Evolutionary conservation across 2,888 invertebrate genomes (phyloP), one percentile per base, ranked within the genome.

Genomic region (Callimorpha dominula): DNA sequence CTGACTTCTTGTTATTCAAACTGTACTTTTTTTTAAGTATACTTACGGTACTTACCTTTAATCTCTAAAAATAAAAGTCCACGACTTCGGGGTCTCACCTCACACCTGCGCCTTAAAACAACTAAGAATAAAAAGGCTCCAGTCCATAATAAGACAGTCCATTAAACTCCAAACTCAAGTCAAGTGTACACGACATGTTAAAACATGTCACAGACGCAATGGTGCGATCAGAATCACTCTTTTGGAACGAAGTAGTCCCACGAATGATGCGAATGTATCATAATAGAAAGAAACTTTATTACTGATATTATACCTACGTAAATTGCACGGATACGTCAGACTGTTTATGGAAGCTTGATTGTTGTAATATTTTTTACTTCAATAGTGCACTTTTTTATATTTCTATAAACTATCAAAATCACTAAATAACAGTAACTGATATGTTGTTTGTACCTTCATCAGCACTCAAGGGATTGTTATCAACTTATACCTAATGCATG

Each of bases 201-300:
- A 86, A 89, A 91, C 87, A 89, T 89, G 89, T 91, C 89, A 86
- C 87, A 85, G 75, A 81, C 72, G 89, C 90, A 90, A 88, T 91
- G 90, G 87, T 84, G 89, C 90, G 90, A 79, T 85, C 78, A 82
- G 80, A 87, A 78, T 82, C 91, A 89, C 88, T 90, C 90, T 86
- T 74, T 20, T 82, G 89, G 90, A 92, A 92, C 91, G 72, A 60
- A 83, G 73, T 82, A 81, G 76, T 78, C 70, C 74, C 76, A 79
- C 66, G 68, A 68, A 78, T 73, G 81, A 89, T 74, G 78, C 87
- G 74, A 73, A 82, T 73, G 71, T 81, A 73, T 85, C 46, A 71
- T 71, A 81, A 73, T 77, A 46, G 11, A 70, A 49, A 62, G 42
- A 57, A 52, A 15, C n/a, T 42, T 52, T 4, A 42, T 40, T 57